Evolutionary conservation across 2,888 invertebrate genomes (phyloP).

Genomic region (Boloria euphrosyne): DNA sequence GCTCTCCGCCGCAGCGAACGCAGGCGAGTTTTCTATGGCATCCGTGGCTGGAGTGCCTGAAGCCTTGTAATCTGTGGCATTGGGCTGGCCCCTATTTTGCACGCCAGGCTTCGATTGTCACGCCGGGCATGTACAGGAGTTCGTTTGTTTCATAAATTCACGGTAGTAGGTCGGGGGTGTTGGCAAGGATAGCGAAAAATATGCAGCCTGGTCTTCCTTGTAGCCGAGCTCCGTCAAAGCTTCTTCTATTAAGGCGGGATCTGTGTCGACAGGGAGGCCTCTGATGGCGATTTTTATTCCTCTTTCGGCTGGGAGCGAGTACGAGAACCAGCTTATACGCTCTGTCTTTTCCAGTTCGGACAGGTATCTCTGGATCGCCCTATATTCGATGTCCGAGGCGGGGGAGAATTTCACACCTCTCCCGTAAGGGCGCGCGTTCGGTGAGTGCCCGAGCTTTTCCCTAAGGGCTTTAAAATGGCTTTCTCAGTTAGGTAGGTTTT

Average conservation of each 20-base stretch:
- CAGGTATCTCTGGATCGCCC: neutral
- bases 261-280: neutral
- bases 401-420: no score
- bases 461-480: neutral
- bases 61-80: slow-evolving; percentile 1
- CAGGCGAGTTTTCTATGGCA: neutral
- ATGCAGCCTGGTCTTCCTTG: neutral
- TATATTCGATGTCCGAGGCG: neutral
- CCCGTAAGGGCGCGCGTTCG: no score
- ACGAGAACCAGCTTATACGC: neutral
- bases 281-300: neutral
- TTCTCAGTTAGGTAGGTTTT: neutral
- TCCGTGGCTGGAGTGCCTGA: neutral
- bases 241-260: neutral
- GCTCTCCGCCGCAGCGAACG: neutral
- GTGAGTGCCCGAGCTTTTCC: neutral
- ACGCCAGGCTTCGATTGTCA: neutral
- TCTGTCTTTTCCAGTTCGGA: neutral
- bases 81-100: neutral
- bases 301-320: neutral
- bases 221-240: neutral
- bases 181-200: neutral
- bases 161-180: neutral
- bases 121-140: neutral
- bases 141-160: neutral